Percentiles rank a stretch among this genome's conserved stretches.
Conservation (phyloP, 2,888 invertebrate genomes). For the Parelbella ahira region DNA sequence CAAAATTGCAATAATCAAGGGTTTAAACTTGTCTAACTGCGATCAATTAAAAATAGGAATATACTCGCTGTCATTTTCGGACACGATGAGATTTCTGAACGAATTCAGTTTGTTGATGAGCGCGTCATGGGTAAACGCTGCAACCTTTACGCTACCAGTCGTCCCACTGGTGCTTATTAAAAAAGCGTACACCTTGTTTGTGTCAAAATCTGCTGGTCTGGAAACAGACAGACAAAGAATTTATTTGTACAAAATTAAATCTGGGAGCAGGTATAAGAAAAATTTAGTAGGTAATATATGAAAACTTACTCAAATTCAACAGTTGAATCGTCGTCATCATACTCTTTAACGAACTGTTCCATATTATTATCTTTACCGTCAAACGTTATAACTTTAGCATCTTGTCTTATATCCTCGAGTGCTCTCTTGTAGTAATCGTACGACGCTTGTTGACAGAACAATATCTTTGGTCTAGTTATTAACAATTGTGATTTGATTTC, state of each 20-base stretch:
- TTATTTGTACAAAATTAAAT: too few relatives aligned
- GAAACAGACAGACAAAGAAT: conserved; percentile 29
- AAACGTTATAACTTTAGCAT: conserved; percentile 47
- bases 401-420: conserved; percentile 39
- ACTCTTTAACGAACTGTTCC: conserved; percentile 40
- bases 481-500: conserved; percentile 52
- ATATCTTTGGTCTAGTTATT: conserved; percentile 49
- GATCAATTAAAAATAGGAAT: too few relatives aligned
- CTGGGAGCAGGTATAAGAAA: too few relatives aligned
- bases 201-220: conserved; percentile 50
- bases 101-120: conserved; percentile 26
- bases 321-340: conserved; percentile 35
- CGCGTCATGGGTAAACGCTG: conserved; percentile 46
- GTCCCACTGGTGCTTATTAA: conserved; percentile 59
- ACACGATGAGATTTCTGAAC: background rate
- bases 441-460: conserved; percentile 49
- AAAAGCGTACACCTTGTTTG: conserved; percentile 45
- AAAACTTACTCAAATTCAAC: conserved; percentile 39
- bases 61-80: background rate
- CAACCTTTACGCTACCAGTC: conserved; percentile 51
- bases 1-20: too few relatives aligned
- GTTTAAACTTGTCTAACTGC: too few relatives aligned
- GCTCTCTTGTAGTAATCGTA: conserved; percentile 38
- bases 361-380: conserved; percentile 48
- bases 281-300: too few relatives aligned